Percentiles rank a stretch among this genome's conserved stretches.
phyloP scores from a whole-genome alignment of 2,113 vertebrate species.

The Aix galericulata region DNA sequence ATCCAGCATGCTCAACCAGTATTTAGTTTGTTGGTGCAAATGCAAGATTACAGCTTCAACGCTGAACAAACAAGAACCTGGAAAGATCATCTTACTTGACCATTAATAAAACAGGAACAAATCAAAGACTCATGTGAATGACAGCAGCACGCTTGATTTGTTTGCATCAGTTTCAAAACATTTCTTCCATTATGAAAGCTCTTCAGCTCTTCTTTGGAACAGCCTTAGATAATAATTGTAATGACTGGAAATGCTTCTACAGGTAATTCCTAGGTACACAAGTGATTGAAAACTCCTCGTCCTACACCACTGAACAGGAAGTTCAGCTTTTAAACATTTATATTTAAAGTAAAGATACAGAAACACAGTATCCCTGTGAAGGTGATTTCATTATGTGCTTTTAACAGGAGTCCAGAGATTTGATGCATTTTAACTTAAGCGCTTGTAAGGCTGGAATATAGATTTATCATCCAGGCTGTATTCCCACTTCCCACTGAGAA shows the following conservation, averaged over 20 bases:
- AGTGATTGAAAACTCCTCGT: accelerated
- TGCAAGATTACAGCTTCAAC: background rate
- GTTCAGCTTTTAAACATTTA: background rate
- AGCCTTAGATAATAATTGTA: background rate
- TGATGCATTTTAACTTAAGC: background rate
- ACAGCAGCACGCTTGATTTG: background rate
- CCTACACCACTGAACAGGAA: background rate
- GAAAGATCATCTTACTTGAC: background rate
- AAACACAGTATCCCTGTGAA: background rate
- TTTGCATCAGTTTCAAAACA: background rate
- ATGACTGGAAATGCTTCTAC: background rate
- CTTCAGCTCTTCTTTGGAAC: background rate
- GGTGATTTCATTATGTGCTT: background rate
- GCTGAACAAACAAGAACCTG: background rate
- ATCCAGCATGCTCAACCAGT: background rate
- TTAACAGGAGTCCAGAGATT: background rate
- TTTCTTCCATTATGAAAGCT: background rate
- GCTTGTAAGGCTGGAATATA: background rate
- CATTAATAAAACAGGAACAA: background rate
- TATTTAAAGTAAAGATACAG: background rate
- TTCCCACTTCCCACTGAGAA: background rate
- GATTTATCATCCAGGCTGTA: background rate
- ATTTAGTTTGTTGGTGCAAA: background rate
- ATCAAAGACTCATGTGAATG: background rate
- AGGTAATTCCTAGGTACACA: background rate